Evolutionary conservation across 2,888 invertebrate genomes (phyloP), one percentile per base, ranked within the genome.

Genomic region (Watsonalla binaria): DNA sequence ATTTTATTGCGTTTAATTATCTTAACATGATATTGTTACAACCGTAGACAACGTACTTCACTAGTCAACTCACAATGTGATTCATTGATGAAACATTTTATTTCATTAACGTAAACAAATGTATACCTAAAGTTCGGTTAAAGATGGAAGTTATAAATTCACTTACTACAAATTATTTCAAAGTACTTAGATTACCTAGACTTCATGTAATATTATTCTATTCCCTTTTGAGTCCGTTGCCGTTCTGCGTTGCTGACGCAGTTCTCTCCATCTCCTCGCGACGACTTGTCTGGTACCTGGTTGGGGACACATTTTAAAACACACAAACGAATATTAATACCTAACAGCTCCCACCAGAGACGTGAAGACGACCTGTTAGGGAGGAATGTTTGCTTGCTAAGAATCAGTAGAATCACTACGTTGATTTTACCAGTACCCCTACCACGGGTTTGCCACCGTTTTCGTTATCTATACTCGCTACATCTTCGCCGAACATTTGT

Each of bases 171-270:
- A 35, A 8, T 51, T 46, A 46, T 54, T 48, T 51, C 52, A 48
- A 49, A 56, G 51, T 59, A 53, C 53, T 37, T 47, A 24, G 24
- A 24, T 24, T 24, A 24, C 24, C 24, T 24, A 24, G 24, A 24
- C 24, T 24, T 24, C 24, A 24, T 24, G 24, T 24, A 24, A 24
- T 24, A 24, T 24, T 24, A 24, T 24, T 66, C 83, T 91, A 93
- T 62, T 93, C 93, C 77, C 93, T 92, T 74, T 93, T 93, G 58
- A 93, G 85, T 52, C 93, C 93, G 70, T 93, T 93, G 56, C 93
- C 91, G 66, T 93, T 93, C 55, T 92, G 88, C 54, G 91, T 86
- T 9, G 85, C 74, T 46, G 42, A 11, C 11, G 87, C 72, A 42
- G 76, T 81, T 76, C 70, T 87, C 61, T 90, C 89, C 51, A 86